A percentile compares a stretch with the other conserved stretches of the same genome.
These are phyloP conservation scores for Heliconius erato DNA, from an alignment of 2,888 invertebrate genomes.

Conservation along the genomic window DNA sequence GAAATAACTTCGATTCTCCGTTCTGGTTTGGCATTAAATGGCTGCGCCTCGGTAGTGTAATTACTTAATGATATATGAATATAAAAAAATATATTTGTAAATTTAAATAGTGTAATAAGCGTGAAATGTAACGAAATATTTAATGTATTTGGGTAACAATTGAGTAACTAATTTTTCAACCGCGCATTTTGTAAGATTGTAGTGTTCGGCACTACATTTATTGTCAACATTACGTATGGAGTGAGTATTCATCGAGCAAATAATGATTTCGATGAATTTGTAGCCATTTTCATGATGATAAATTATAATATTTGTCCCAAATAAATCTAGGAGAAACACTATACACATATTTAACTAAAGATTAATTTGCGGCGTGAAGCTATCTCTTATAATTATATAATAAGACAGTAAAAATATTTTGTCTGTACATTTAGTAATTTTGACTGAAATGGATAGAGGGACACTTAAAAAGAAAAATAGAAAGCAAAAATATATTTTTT, in stretches of 20 bases:
- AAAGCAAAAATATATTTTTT: too few relatives aligned
- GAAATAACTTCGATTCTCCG: too few relatives aligned
- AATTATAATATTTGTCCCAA: background rate
- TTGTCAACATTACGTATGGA: background rate
- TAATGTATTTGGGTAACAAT: background rate
- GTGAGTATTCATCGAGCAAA: background rate
- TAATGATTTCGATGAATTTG: background rate
- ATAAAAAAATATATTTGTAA: background rate
- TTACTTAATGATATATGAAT: background rate
- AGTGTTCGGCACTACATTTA: background rate
- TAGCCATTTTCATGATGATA: background rate
- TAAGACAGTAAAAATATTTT: too few relatives aligned
- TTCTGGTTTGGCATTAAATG: too few relatives aligned
- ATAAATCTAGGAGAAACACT: too few relatives aligned
- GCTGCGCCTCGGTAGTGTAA: background rate
- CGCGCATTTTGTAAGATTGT: background rate
- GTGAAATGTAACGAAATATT: background rate
- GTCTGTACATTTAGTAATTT: too few relatives aligned
- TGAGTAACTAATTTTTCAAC: background rate
- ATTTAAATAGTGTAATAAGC: slow-evolving; percentile 1
- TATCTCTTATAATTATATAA: too few relatives aligned
- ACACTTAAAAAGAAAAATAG: too few relatives aligned
- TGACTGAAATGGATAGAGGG: too few relatives aligned
- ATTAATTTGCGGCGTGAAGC: too few relatives aligned
- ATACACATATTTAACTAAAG: too few relatives aligned